Evolutionary conservation across 2,113 vertebrate genomes (phyloP), one percentile per base, ranked within the genome.

Genomic region (Corvus cornix): DNA sequence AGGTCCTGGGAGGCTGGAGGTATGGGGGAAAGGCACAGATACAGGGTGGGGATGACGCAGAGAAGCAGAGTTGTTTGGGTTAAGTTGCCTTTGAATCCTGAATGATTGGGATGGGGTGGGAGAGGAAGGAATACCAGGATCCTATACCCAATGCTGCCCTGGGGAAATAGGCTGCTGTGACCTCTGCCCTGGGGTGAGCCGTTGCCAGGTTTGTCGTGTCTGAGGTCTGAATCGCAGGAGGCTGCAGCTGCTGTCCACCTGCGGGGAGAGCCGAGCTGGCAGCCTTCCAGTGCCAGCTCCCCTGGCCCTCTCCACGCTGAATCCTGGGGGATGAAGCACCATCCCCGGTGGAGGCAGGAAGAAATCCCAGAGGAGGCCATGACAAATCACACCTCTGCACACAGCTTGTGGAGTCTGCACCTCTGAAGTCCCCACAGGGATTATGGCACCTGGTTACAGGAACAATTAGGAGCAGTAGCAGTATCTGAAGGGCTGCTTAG

Each of bases 231-330:
- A 43, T 39, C 2, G 1, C 4, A 4, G 59, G 44, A 55, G 48
- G 55, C 59, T 88, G 63, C 0, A 1, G 23, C 70, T 64, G 28
- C 22, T 2, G 0, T 49, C 53, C 0, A 1, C 16, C 69, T 16
- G 44, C 13, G 35, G 60, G 37, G 44, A 78, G 28, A 55, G 44
- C 39, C 23, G 66, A 64, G 76, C 80, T 43, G 53, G 28, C 55
- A 85, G 8, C 9, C 6, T 26, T 35, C 35, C 51, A 2, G 28
- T 24, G 67, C 55, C 1, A 0, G 33, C 55, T 79, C 46, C 35
- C 21, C 16, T 1, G 0, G 21, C 19, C 58, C 11, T 21, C 48
- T 43, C 49, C 46, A 9, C 0, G 4, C 84, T 44, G 27, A 82
- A 41, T 26, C 44, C 39, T 0, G 2, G 48, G 10, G 16, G 23